Percentiles rank a stretch among this genome's conserved stretches.
Conservation (phyloP, 64 coral and sea anemone genomes). For the Porites australiensis region DNA sequence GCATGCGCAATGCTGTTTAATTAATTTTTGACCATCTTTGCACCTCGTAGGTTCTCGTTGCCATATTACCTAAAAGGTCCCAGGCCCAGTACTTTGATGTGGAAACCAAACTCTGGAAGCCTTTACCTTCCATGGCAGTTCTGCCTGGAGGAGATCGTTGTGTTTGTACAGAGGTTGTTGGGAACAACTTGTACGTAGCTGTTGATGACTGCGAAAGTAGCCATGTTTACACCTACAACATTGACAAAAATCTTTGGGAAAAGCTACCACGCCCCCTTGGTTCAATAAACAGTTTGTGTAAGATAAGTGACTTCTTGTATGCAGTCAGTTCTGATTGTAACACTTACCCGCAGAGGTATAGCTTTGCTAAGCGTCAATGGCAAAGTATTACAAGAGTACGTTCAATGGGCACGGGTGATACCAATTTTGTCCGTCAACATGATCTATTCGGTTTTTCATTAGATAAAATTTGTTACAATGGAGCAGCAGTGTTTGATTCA, state of each 20-base stretch:
- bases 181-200: constrained; percentile 8
- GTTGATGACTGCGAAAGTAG: neutral
- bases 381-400: neutral
- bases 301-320: neutral
- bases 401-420: no score
- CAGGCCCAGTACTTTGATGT: neutral
- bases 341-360: neutral
- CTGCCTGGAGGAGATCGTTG: neutral
- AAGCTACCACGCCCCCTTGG: neutral
- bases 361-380: neutral
- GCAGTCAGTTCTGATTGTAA: neutral
- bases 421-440: no score
- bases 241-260: constrained; percentile 1
- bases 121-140: neutral
- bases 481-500: constrained; percentile 6
- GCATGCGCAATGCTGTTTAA: no score
- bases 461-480: neutral
- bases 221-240: neutral
- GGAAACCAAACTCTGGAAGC: neutral
- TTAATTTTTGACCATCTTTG: no score
- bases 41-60: constrained; percentile 9
- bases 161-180: neutral
- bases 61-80: neutral
- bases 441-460: no score
- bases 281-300: neutral